These are phyloP conservation scores for Fragum whitleyi DNA, from an alignment of 2,888 invertebrate species.

Conservation along the genomic window DNA sequence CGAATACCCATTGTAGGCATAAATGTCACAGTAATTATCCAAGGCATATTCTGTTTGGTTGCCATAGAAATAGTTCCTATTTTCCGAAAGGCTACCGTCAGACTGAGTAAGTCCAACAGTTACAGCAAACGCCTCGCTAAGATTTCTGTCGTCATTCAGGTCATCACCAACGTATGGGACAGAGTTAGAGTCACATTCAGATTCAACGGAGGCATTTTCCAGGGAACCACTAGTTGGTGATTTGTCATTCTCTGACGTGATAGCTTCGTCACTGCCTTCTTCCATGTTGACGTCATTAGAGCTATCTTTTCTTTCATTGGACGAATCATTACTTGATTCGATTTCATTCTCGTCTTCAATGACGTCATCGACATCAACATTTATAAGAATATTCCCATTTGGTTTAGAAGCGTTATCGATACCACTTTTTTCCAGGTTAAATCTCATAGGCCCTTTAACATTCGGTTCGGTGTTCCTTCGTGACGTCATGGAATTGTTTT, in stretches of 20 bases:
- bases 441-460: neutral
- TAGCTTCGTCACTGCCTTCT: slow-evolving; percentile 12
- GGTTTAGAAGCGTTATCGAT: neutral
- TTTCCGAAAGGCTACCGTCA: slow-evolving; percentile 90
- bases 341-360: neutral
- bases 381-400: neutral
- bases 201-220: neutral
- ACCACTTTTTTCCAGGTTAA: neutral
- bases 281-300: slow-evolving; percentile 7
- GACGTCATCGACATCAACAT: neutral
- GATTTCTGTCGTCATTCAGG: neutral
- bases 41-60: slow-evolving; percentile 89
- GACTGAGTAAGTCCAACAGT: slow-evolving; percentile 91
- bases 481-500: slow-evolving; percentile 5
- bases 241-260: slow-evolving; percentile 11
- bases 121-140: slow-evolving; percentile 41
- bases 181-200: neutral
- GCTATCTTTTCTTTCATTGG: neutral
- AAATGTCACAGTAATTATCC: slow-evolving; percentile 24
- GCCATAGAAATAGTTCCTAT: slow-evolving; percentile 91
- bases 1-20: slow-evolving; percentile 45
- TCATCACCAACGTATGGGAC: neutral
- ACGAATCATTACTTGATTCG: neutral
- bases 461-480: neutral
- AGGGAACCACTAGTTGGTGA: neutral